Percentiles rank a stretch among this genome's conserved stretches.
Evolutionary conservation across 2,113 vertebrate species (phyloP).

Genomic region (Raphicerus campestris): DNA sequence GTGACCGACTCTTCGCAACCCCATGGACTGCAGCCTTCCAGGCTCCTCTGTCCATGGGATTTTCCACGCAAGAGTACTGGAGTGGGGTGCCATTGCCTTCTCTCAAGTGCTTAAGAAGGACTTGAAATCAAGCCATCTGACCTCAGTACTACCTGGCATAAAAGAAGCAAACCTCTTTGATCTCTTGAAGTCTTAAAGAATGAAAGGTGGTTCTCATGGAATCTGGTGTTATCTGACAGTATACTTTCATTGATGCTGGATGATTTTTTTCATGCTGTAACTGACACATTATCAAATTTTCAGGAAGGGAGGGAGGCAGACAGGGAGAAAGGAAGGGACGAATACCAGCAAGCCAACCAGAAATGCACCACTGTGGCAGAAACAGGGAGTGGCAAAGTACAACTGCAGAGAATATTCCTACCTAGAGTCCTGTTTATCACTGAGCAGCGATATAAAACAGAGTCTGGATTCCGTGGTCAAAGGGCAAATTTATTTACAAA

Average conservation of each 20-base stretch:
- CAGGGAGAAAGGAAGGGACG: neutral
- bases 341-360: neutral
- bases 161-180: neutral
- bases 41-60: no score
- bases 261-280: neutral
- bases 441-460: neutral
- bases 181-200: neutral
- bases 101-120: neutral
- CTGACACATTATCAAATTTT: neutral
- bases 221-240: neutral
- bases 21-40: no score
- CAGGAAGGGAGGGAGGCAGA: neutral
- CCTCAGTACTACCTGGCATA: neutral
- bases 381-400: neutral
- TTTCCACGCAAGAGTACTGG: no score
- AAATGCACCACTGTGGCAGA: neutral
- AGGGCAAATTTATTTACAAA: neutral
- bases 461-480: neutral
- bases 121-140: neutral
- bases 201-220: neutral
- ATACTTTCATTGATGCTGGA: neutral
- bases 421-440: neutral
- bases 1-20: no score
- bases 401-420: neutral
- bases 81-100: no score